Base-by-base conservation (phyloP, 2,113 vertebrate species). In the Sebastes schlegelii region DNA sequence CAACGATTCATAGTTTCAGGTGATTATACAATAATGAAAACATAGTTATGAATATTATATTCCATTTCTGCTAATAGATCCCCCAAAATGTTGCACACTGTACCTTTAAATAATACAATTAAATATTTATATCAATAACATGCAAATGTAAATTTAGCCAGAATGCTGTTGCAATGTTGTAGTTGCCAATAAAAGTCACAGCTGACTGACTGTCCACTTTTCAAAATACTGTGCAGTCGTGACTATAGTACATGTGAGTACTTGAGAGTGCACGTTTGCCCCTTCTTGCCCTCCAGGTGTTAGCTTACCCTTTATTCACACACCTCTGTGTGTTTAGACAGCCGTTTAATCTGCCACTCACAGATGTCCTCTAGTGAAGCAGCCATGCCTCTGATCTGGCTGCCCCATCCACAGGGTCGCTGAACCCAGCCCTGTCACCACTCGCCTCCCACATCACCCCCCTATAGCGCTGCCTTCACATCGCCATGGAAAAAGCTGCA, bases 341-440 rank as follows among this genome's bases (percentile, higher is more conserved):
- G 91, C 78, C 71, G 43, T 93, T 91, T 94, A 95, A 94, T 95
- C 92, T 91, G 86, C 90, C 90, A 88, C 95, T 94, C 91, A 83
- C 88, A 79, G 80, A 90, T 84, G 91, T 87, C 90, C 84, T 91
- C 91, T 73, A 68, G 82, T 90, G 83, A 88, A 92, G 88, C 87
- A 82, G 89, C 90, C 73, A 78, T 87, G 90, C 86, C 91, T 94
- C 89, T 93, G 93, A 95, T 94, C 91, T 89, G 78, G 82, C 85
- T 88, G 78, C 88, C 89, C 81, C 89, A 91, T 89, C 88, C 69
- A 54, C 82, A 76, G 90, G 79, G 76, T 74, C 74, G 55, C 78
- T 88, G 89, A 90, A 84, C 89, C 91, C 79, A 60, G 83, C 77
- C 49, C 91, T 94, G 93, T 95, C 94, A 94, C 77, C 93, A 94